Conservation (phyloP, 2,113 vertebrate species). For the Leucoraja erinaceus region DNA sequence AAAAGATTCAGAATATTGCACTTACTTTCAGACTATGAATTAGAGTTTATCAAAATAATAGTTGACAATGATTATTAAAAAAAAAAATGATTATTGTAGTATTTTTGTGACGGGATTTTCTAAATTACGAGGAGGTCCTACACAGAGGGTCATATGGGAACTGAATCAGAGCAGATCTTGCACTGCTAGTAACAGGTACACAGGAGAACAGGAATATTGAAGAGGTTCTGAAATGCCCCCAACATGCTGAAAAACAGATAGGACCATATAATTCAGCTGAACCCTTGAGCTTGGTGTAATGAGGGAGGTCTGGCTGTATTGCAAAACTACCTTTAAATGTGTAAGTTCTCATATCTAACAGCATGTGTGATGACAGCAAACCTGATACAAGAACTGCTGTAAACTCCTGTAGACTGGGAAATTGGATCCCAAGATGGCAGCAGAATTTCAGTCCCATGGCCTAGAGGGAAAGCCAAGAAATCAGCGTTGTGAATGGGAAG, state of each 20-base stretch:
- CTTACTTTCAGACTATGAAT: not conserved
- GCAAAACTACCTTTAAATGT: not conserved
- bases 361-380: too few species aligned
- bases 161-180: not conserved
- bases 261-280: not conserved
- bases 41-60: not conserved
- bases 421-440: too few species aligned
- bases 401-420: too few species aligned
- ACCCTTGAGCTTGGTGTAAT: not conserved
- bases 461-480: too few species aligned
- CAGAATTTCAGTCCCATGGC: too few species aligned
- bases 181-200: not conserved
- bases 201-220: not conserved
- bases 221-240: not conserved
- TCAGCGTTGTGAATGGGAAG: too few species aligned
- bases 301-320: not conserved
- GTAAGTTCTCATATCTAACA: not conserved
- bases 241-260: not conserved
- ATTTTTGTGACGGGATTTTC: not conserved
- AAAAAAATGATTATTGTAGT: not conserved
- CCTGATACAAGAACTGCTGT: too few species aligned
- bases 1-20: not conserved
- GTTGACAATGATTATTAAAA: not conserved
- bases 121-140: not conserved
- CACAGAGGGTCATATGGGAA: not conserved